phyloP scores from a whole-genome alignment of 2,888 invertebrate species.

The Hemaris fuciformis region DNA sequence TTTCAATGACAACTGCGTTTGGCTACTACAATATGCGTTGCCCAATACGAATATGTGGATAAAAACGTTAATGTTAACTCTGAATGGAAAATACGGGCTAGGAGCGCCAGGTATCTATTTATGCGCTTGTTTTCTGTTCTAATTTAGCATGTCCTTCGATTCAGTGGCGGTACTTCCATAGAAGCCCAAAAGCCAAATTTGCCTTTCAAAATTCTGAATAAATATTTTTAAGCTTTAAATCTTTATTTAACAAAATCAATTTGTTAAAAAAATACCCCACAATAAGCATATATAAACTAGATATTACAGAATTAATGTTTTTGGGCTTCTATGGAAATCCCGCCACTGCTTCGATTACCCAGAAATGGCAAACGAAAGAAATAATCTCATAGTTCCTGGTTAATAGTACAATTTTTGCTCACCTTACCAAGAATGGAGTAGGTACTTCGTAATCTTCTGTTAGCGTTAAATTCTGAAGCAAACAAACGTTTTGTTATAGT shows the following conservation, averaged over 20 bases:
- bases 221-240: too few species aligned
- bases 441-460: too few species aligned
- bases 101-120: neutral
- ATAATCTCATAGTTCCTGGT: neutral
- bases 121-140: neutral
- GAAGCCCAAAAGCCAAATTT: too few species aligned
- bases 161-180: too few species aligned
- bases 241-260: too few species aligned
- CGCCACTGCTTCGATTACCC: too few species aligned
- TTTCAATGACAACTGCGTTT: slow-evolving; percentile 13
- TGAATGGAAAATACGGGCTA: neutral
- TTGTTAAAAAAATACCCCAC: too few species aligned
- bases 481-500: slow-evolving; percentile 44
- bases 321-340: too few species aligned
- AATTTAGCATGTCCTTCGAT: neutral
- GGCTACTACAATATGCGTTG: neutral
- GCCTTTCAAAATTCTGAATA: too few species aligned
- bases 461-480: slow-evolving; percentile 22
- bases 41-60: neutral
- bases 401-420: neutral
- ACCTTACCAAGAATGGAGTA: too few species aligned
- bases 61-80: slow-evolving; percentile 3
- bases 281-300: too few species aligned
- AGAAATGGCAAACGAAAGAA: neutral
- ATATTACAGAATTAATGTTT: too few species aligned